Percentiles rank a stretch among this genome's conserved stretches.
phyloP scores from a whole-genome alignment of 2,888 invertebrate species.

The Torymus auratus region DNA sequence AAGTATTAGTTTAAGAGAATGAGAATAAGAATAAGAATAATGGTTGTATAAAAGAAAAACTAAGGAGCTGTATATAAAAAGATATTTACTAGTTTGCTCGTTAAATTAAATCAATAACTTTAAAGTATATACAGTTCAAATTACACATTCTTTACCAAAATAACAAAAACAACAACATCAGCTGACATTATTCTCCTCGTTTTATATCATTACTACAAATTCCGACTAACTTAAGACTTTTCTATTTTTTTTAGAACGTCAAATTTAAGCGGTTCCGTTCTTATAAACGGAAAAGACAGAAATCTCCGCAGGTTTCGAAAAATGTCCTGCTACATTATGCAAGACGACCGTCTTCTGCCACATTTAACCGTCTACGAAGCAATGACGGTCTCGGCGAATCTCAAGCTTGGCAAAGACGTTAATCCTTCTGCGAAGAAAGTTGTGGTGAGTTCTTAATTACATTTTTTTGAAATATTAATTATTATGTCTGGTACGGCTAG shows the following conservation, averaged over 20 bases:
- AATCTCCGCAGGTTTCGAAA: constrained; percentile 93
- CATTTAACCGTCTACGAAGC: constrained; percentile 94
- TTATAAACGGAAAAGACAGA: constrained; percentile 92
- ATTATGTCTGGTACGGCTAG: not conserved
- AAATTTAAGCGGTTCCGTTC: constrained; percentile 89
- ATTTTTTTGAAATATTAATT: not conserved
- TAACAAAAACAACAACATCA: too few species aligned
- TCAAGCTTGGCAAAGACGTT: constrained; percentile 91
- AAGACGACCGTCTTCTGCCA: constrained; percentile 92
- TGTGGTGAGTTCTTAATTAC: constrained; percentile 78
- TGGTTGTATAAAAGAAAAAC: too few species aligned
- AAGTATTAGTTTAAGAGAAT: too few species aligned
- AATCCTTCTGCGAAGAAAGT: constrained; percentile 85
- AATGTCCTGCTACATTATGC: constrained; percentile 98
- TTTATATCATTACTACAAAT: too few species aligned
- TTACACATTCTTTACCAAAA: too few species aligned
- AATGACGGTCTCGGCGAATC: constrained; percentile 94
- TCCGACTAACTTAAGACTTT: not conserved
- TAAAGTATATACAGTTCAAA: too few species aligned
- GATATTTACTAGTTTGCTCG: too few species aligned
- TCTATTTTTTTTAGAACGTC: constrained; percentile 82
- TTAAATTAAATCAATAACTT: too few species aligned
- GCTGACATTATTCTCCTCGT: too few species aligned
- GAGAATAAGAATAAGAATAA: too few species aligned
- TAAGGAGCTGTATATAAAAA: too few species aligned